Evolutionary conservation across 2,797 vertebrate species (phyloP).

Genomic region (Xenops minutus): DNA sequence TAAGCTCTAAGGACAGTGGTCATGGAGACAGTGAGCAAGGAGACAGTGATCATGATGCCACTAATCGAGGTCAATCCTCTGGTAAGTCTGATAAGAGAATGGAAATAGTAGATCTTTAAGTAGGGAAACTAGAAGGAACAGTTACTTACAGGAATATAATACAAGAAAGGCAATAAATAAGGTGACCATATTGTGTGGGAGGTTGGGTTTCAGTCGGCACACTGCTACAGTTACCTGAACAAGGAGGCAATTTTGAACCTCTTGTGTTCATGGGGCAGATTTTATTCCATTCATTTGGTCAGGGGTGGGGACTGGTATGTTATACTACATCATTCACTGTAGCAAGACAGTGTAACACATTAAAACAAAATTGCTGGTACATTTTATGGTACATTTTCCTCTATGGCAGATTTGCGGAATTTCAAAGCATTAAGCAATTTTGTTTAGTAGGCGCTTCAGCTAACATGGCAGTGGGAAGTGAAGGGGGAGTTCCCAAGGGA

Average conservation of each 20-base stretch:
- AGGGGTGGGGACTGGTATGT: not conserved
- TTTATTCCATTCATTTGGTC: not conserved
- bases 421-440: not conserved
- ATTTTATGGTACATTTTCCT: not conserved
- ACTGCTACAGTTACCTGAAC: not conserved
- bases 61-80: slow-evolving; percentile 93
- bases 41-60: slow-evolving; percentile 97
- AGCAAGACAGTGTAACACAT: not conserved
- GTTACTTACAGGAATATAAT: not conserved
- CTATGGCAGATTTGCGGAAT: not conserved
- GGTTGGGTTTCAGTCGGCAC: not conserved
- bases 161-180: not conserved
- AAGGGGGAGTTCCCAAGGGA: slow-evolving; percentile 42
- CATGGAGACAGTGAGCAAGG: slow-evolving; percentile 98
- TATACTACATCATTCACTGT: not conserved
- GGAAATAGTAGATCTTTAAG: slow-evolving; percentile 60
- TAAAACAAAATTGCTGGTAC: not conserved
- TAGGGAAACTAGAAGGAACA: slow-evolving; percentile 6
- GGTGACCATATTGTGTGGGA: not conserved
- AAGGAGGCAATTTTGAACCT: not conserved
- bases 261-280: fast-evolving
- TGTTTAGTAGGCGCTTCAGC: slow-evolving; percentile 29
- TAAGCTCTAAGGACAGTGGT: slow-evolving; percentile 99
- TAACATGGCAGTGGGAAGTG: slow-evolving; percentile 1
- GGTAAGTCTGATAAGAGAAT: slow-evolving; percentile 84